A percentile compares a stretch with the other conserved stretches of the same genome.
Evolutionary conservation across 2,888 invertebrate genomes (phyloP).

Genomic region (Limnephilus marmoratus): DNA sequence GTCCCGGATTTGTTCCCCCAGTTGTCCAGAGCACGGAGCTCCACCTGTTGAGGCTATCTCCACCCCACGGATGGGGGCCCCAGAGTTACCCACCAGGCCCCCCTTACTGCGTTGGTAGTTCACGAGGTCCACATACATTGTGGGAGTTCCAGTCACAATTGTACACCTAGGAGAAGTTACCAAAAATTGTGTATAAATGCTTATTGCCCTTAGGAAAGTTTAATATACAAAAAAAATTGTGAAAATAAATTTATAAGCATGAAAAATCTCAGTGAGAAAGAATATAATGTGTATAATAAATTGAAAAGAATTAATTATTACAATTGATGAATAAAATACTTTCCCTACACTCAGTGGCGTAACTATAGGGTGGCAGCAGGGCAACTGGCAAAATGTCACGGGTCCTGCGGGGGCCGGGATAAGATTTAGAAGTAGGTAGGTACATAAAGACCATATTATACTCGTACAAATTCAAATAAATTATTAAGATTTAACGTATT

Average conservation of each 20-base stretch:
- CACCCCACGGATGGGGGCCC: conserved; percentile 73
- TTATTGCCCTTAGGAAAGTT: neutral
- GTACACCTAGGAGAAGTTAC: conserved; percentile 77
- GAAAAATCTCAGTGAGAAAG: neutral
- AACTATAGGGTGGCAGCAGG: too few species aligned
- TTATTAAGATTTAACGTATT: too few species aligned
- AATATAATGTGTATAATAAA: too few species aligned
- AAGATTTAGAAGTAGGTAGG: too few species aligned
- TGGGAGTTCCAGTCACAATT: conserved; percentile 87
- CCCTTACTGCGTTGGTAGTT: conserved; percentile 69
- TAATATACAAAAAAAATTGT: neutral
- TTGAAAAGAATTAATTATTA: too few species aligned
- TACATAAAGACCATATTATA: too few species aligned
- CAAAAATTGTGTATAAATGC: neutral
- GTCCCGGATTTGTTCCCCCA: conserved; percentile 76
- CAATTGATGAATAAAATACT: too few species aligned
- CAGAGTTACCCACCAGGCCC: conserved; percentile 67
- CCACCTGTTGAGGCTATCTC: conserved; percentile 84
- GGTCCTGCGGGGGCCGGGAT: too few species aligned
- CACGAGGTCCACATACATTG: conserved; percentile 90
- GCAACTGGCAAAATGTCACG: too few species aligned
- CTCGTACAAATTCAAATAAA: too few species aligned
- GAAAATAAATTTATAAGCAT: neutral
- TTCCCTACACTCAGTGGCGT: too few species aligned
- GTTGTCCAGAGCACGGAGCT: conserved; percentile 81